Evolutionary conservation across 2,797 vertebrate species (phyloP).

Genomic region (Sebastes vulpes): DNA sequence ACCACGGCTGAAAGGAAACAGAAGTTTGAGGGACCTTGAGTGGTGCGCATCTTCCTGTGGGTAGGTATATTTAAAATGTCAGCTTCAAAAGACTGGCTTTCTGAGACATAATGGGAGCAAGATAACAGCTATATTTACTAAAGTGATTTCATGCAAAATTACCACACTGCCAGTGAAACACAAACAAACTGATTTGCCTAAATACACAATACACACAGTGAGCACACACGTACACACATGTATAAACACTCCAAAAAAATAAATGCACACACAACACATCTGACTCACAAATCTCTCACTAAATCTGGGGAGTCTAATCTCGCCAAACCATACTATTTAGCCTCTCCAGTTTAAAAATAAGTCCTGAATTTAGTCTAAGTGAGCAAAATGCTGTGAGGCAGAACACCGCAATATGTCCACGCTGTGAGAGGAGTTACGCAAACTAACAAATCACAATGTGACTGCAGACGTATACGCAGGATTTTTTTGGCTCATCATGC

Average conservation of each 20-base stretch:
- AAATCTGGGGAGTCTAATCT: slow-evolving; percentile 23
- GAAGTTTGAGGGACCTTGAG: slow-evolving; percentile 66
- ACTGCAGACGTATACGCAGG: not conserved
- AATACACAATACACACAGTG: slow-evolving; percentile 49
- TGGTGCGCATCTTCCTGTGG: slow-evolving; percentile 57
- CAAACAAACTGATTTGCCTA: slow-evolving; percentile 62
- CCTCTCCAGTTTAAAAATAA: slow-evolving; percentile 22
- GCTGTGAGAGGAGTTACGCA: not conserved
- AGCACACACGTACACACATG: not conserved
- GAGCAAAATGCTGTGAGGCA: not conserved
- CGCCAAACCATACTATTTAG: slow-evolving; percentile 17
- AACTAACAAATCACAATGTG: not conserved
- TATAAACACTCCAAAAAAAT: slow-evolving; percentile 10
- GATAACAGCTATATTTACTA: slow-evolving; percentile 80
- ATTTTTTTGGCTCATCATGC: not conserved
- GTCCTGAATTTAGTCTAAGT: not conserved
- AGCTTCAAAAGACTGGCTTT: slow-evolving; percentile 69
- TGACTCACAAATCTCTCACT: slow-evolving; percentile 23
- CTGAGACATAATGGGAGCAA: slow-evolving; percentile 71
- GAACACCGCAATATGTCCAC: not conserved
- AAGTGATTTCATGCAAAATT: slow-evolving; percentile 78
- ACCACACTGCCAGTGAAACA: slow-evolving; percentile 64
- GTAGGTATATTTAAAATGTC: slow-evolving; percentile 68
- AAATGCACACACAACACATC: slow-evolving; percentile 15
- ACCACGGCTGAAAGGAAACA: slow-evolving; percentile 51